Base-by-base conservation (phyloP, 2,888 invertebrate genomes). In the Sphinx pinastri region DNA sequence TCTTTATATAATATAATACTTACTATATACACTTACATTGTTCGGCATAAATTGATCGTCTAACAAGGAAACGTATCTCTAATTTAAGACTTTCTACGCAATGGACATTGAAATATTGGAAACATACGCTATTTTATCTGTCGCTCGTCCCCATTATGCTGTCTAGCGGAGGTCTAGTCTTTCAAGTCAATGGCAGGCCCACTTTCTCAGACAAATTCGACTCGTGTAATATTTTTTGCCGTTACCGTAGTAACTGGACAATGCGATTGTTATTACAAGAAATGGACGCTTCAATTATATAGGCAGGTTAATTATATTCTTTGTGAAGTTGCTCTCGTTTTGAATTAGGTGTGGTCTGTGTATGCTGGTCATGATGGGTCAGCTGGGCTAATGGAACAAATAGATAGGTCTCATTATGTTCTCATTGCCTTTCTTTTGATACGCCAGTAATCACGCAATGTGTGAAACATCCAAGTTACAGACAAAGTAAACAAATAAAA, bases 151-250 rank as follows among this genome's bases (percentile, higher is more conserved):
- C 52, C 12, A 14, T 67, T 70, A 67, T 31, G 52, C 66, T 77
- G 92, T 93, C 92, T 93, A 85, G 86, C 80, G 81, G 76, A 86
- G 82, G 93, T 93, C 93, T 93, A 91, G 92, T 87, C 90, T 81
- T 16, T 38, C 68, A 70, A 90, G 88, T 86, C 89, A 87, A 84
- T 84, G 89, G 81, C 90, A 89, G 87, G 85, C 88, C 91, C 84
- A 92, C 93, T 93, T 93, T 93, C 92, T 77, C 85, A 85, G 82
- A 77, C 84, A 76, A 79, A 83, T 79, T 82, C 80, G 78, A 81
- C 84, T 85, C 86, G 79, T 86, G 84, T 85, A 81, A 84, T 85
- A 88, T 90, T 90, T 91, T 82, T 72, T 77, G 81, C 83, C 85
- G 84, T 87, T 87, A 86, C 82, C 19, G 16, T 13, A 81, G 84